Conservation (phyloP, 2,888 invertebrate species). For the Heliconius hortense region DNA sequence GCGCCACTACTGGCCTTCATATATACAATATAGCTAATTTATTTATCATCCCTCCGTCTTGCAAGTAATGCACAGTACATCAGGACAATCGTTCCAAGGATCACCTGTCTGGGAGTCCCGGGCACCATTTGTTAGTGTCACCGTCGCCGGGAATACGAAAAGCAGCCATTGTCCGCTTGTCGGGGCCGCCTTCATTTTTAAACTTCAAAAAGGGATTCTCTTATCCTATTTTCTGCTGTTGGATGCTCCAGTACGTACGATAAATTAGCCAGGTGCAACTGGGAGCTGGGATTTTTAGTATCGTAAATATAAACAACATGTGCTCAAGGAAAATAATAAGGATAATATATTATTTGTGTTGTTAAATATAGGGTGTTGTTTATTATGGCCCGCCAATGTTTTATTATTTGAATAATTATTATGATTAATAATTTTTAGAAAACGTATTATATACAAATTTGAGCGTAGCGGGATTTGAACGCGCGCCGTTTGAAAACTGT, state of each 20-base stretch:
- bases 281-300: conserved; percentile 31
- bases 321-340: conserved; percentile 20
- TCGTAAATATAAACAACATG: conserved; percentile 14
- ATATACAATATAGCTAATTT: not conserved
- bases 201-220: conserved; percentile 44
- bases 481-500: too few relatives aligned
- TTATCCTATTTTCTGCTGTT: conserved; percentile 35
- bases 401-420: not conserved
- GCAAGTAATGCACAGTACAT: conserved; percentile 19
- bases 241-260: conserved; percentile 17
- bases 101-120: conserved; percentile 73
- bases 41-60: conserved; percentile 6
- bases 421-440: not conserved
- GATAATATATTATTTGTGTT: conserved; percentile 17
- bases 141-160: conserved; percentile 31
- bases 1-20: too few relatives aligned
- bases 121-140: conserved; percentile 41
- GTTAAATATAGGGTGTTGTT: not conserved
- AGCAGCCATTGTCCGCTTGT: conserved; percentile 40
- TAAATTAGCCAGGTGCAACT: conserved; percentile 23
- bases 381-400: not conserved
- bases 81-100: conserved; percentile 60
- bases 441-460: too few relatives aligned
- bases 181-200: conserved; percentile 40
- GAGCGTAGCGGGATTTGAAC: too few relatives aligned